Conservation (phyloP, 1,140 invertebrate genomes). For the Drosophila kurseongensis region DNA sequence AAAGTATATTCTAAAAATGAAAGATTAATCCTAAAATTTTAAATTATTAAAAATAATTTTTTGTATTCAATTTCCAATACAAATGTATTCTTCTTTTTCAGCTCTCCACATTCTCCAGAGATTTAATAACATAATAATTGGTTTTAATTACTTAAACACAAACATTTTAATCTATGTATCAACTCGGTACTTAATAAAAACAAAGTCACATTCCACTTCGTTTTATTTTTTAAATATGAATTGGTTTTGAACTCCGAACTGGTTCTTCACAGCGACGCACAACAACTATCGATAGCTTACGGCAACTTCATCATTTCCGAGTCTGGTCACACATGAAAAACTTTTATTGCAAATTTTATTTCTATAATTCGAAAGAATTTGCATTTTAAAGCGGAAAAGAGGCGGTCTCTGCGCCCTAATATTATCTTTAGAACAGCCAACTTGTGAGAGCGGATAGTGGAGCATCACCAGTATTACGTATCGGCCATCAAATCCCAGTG, state of each 20-base stretch:
- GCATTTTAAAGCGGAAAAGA: slow-evolving; percentile 41
- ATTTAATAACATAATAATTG: no score
- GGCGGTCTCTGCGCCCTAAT: neutral
- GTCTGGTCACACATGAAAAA: slow-evolving; percentile 50
- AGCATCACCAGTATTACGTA: slow-evolving; percentile 26
- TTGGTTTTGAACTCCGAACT: neutral
- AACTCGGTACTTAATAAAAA: no score
- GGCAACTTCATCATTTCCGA: neutral
- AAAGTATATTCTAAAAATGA: no score
- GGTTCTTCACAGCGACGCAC: neutral
- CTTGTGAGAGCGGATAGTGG: neutral
- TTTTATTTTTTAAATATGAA: no score
- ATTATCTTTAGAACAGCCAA: neutral
- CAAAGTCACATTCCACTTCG: no score
- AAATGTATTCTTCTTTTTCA: no score
- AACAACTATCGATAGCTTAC: slow-evolving; percentile 2
- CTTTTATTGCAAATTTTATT: slow-evolving; percentile 67
- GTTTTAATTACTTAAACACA: no score
- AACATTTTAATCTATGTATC: no score
- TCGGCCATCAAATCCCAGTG: slow-evolving; percentile 4
- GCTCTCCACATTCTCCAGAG: no score
- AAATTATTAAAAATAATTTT: no score
- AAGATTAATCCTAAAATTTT: no score
- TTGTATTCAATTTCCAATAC: no score
- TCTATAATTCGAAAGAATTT: slow-evolving; percentile 60